Base-by-base conservation (phyloP, 1,140 invertebrate genomes). In the Trichogramma pretiosum region DNA sequence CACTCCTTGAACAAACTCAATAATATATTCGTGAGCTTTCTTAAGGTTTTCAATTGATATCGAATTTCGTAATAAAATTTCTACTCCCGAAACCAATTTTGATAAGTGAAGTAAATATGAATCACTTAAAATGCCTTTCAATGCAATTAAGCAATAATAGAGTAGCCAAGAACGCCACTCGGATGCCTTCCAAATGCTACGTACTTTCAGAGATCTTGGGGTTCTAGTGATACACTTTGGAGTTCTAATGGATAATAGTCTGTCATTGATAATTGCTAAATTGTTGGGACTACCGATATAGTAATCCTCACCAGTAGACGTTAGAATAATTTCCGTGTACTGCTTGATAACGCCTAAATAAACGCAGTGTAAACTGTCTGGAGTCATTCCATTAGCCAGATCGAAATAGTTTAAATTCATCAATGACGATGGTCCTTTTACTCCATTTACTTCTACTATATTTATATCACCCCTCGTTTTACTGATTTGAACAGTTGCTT, bases 111-210 rank as follows among this genome's bases (percentile, higher is more conserved):
- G 13, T 21, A 56, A 44, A 46, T 56, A 56, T 52, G 53, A 52
- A 13, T 13, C 47, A 18, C 46, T 47, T 28, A 56, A 41, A 30
- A 58, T 39, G 14, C 40, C 39, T 38, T 48, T 3, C 13, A 58
- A 44, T 50, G 52, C 56, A n/a, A 46, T 37, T 28, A 58, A 35
- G 26, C 38, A 50, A 32, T 54, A 58, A 24, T 37, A 52, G 1
- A 58, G 24, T 3, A 58, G 36, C 54, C 54, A 58, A 16, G 43
- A 50, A 1, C 33, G 39, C 43, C 49, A 58, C 41, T 58, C 56
- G 7, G 52, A 52, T 5, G 56, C 54, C 41, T 54, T 56, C 54
- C 54, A 58, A 8, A 50, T 19, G 24, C 41, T 24, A 14, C 23
- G 22, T 9, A 43, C 23, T 18, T 11, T 34, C 17, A 57, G 24